Base-by-base conservation (phyloP, 2,888 invertebrate species). In the Liopterus haemorrhoidalis region DNA sequence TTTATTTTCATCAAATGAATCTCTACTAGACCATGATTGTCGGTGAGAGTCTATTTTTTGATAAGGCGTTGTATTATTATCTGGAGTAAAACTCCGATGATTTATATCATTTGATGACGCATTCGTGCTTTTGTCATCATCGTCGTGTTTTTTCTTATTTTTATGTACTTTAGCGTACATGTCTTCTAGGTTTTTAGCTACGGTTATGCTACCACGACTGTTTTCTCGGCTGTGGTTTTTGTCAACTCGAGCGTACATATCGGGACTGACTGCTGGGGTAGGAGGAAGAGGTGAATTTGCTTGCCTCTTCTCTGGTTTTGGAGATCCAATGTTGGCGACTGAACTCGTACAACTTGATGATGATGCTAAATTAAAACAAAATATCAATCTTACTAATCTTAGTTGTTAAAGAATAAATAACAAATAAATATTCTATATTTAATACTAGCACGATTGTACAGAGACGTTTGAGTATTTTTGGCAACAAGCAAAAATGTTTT, bases 111-210 rank as follows among this genome's bases (percentile, higher is more conserved):
- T 38, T 20, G 25, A 49, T 41, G 28, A 16, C 22, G 28, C 41
- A 3, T 6, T 53, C 38, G 11, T 31, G 32, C 8, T 49, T 19
- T 18, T 33, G 53, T 56, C 74, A 61, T 62, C 59, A 63, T 66
- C 28, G 55, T 70, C 68, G 6, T 60, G 62, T 36, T 68, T 69
- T 55, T 81, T 82, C 49, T 75, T 70, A 63, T 78, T 82, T 62
- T 86, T 86, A 60, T 79, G 76, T 14, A 90, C 90, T 71, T 90
- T 91, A 2, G 90, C 90, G 64, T 91, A 91, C 81, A 91, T 85
- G 58, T 88, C 89, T 57, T 90, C 90, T n/a, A 89, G 69, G 54
- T 84, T 85, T 51, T 80, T 76, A 5, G 51, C 49, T 3, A 49
- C 46, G 39, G 56, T 51, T 12, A 55, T 25, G 41, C 60, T 59